Evolutionary conservation across 2,888 invertebrate species (phyloP), one percentile per base, ranked within the genome.

Genomic region (Hypselothyrea guttata): DNA sequence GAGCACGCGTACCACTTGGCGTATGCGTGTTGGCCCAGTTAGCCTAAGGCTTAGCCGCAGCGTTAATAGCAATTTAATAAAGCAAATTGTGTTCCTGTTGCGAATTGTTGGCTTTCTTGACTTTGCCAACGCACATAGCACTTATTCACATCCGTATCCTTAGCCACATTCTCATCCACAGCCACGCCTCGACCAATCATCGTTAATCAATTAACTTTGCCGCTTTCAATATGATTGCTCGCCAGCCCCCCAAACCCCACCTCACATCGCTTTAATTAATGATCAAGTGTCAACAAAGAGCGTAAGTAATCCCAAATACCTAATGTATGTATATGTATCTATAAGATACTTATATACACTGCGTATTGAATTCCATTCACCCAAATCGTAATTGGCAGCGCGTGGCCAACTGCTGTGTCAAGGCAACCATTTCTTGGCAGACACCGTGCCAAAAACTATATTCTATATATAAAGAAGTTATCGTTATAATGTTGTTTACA

Each of bases 211-310:
- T 78, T 78, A 78, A 74, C 61, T 58, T 68, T 31, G 61, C 38
- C 61, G 82, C 70, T 72, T 61, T 84, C 41, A 64, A 64, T 66
- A 59, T 76, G 84, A 84, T 84, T 84, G 59, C 61, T 40, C 11
- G 41, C 37, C 37, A 1, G 22, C 8, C 8, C 49, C 48, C 31
- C 49, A 53, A 61, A 58, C 55, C 59, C 54, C 59, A 56, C 67
- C 70, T 65, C 53, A 67, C 62, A 61, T 55, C 67, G 61, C 67
- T 74, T 81, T 78, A 84, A 82, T 78, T 84, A 82, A 84, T 82
- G 84, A 82, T 84, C 82, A 61, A 78, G 58, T 84, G 64, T 82
- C 71, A 71, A 62, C 48, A 76, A 42, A 51, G 51, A 67, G 46
- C 63, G 60, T 44, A 59, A 68, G 60, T 66, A 64, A 70, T 70